Evolutionary conservation across 2,797 vertebrate species (phyloP), one percentile per base, ranked within the genome.

Genomic region (Parauchenoglanis ngamensis): DNA sequence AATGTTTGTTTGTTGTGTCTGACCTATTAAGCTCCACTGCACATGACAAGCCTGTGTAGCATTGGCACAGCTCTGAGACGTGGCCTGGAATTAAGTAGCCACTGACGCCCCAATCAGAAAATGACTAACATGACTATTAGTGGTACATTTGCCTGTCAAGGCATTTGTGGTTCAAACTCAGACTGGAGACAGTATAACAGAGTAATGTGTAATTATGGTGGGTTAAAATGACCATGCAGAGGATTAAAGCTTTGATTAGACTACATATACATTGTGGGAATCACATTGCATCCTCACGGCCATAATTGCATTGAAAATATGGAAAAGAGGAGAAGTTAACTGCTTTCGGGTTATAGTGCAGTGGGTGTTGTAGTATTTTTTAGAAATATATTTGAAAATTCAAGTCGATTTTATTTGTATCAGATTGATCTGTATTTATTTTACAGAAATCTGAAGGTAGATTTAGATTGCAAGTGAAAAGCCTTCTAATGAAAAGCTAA

Each of bases 91-190:
- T 95, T 93, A 93, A 94, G 91, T 89, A 90, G 93, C 92, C 93
- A 54, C 93, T 90, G 87, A 91, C 84, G 73, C 61, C 88, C 92
- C 91, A 94, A 94, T 95, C 94, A 94, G 91, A 92, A 88, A 80
- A 89, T 89, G 86, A 85, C 92, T 92, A 93, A 91, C 65, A 76
- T 86, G 76, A 85, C 91, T 85, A 85, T 91, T 87, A 94, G 82
- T 91, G 86, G 89, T 91, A 90, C 87, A 93, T 94, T 95, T 94
- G 93, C 92, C 91, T 94, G 94, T 94, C 94, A 94, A 83, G n/a
- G 89, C 77, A 90, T 91, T 52, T 87, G 76, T 92, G 92, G 67
- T 72, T 70, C 49, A 70, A 84, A 84, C 93, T 92, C 86, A 86
- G 85, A 89, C 92, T 91, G 91, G 90, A 87, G 86, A 94, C 94